Conservation (phyloP, 2,797 vertebrate genomes). For the Staurois parvus region DNA sequence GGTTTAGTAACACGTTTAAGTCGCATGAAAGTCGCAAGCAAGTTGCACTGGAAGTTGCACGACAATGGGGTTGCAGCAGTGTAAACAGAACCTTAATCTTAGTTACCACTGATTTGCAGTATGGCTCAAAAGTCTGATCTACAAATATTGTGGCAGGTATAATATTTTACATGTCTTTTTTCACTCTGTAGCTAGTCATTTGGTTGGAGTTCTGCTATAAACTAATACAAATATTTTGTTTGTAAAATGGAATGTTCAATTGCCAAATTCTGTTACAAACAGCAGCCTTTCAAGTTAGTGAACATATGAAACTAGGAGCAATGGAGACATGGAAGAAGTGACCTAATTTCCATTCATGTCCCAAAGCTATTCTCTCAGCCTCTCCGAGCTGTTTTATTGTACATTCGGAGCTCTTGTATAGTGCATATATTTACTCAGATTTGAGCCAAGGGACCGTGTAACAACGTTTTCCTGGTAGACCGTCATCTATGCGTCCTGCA, state of each 20-base stretch:
- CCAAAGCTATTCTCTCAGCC: background rate
- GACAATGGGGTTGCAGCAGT: too few relatives aligned
- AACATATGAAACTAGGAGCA: background rate
- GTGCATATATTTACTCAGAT: background rate
- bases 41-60: too few relatives aligned
- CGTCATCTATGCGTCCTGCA: background rate
- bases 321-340: constrained; percentile 18
- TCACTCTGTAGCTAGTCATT: too few relatives aligned
- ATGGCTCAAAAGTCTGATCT: too few relatives aligned
- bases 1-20: too few relatives aligned
- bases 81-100: too few relatives aligned
- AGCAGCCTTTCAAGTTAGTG: background rate
- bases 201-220: background rate
- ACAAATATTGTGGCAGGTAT: too few relatives aligned
- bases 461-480: background rate
- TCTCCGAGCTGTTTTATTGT: background rate
- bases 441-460: background rate
- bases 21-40: too few relatives aligned
- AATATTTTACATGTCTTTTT: background rate
- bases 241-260: background rate
- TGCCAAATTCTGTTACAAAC: background rate
- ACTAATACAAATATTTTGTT: background rate
- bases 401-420: background rate
- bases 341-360: constrained; percentile 20
- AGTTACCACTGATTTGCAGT: too few relatives aligned